phyloP scores from a whole-genome alignment of 2,888 invertebrate species.

The Eristalis pertinax region DNA sequence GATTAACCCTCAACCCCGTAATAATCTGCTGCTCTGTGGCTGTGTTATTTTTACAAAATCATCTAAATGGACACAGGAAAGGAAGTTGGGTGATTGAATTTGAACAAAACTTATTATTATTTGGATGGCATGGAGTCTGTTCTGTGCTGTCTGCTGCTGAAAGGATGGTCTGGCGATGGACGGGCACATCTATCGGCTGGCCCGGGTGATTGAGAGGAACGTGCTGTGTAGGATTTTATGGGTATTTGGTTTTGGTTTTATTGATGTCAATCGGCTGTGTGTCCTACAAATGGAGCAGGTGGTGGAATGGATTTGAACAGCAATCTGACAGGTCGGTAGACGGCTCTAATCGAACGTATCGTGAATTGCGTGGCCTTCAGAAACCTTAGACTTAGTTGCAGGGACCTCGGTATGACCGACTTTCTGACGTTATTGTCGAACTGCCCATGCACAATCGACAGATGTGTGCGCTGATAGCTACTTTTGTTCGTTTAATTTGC shows the following conservation, averaged over 20 bases:
- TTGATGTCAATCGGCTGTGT: neutral
- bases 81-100: constrained; percentile 52
- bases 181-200: neutral
- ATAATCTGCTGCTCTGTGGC: constrained; percentile 34
- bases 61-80: constrained; percentile 52
- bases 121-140: neutral
- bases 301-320: neutral
- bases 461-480: no score
- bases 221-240: neutral
- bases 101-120: constrained; percentile 4
- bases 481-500: no score
- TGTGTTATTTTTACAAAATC: constrained; percentile 23
- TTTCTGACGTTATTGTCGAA: no score
- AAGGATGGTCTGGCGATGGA: constrained; percentile 5
- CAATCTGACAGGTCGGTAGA: neutral
- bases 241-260: neutral
- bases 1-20: constrained; percentile 65
- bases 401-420: no score
- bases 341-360: neutral
- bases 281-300: neutral
- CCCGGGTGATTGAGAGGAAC: neutral
- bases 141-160: constrained; percentile 16
- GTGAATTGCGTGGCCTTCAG: neutral
- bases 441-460: no score
- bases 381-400: no score